phyloP scores from a whole-genome alignment of 2,797 vertebrate species.

The Girardinus metallicus region DNA sequence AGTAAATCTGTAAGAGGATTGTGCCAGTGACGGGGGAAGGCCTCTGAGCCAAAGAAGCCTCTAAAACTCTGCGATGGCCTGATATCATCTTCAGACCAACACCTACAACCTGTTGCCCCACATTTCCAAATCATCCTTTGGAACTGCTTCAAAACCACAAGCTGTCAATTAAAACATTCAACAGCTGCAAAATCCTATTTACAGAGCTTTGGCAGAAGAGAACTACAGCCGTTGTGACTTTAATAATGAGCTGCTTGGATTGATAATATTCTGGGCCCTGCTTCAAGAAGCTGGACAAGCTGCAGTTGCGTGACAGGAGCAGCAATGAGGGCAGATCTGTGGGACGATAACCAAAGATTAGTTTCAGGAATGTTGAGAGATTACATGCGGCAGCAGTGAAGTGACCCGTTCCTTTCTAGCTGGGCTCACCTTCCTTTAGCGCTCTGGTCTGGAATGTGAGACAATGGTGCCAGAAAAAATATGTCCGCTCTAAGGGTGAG shows the following conservation, averaged over 20 bases:
- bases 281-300: conserved; percentile 19
- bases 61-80: conserved; percentile 8
- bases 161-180: not conserved
- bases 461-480: conserved; percentile 35
- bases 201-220: not conserved
- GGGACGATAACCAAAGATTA: conserved; percentile 51
- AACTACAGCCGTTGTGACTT: not conserved
- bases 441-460: conserved; percentile 54
- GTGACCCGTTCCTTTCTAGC: conserved; percentile 56
- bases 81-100: conserved; percentile 23
- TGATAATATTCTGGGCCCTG: conserved; percentile 14
- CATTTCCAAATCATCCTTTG: conserved; percentile 6
- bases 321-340: conserved; percentile 60
- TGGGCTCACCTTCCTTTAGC: conserved; percentile 51
- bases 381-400: conserved; percentile 53
- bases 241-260: not conserved
- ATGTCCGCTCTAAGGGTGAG: not conserved
- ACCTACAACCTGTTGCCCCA: conserved; percentile 13
- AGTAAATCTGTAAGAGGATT: conserved; percentile 70
- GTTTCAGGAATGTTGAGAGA: conserved; percentile 63
- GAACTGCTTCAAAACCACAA: not conserved
- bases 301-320: conserved; percentile 58
- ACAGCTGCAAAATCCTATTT: not conserved
- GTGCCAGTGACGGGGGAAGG: conserved; percentile 32
- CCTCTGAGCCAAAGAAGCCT: conserved; percentile 14